phyloP scores from a whole-genome alignment of 2,113 vertebrate genomes.

The Mormoops blainvillei region DNA sequence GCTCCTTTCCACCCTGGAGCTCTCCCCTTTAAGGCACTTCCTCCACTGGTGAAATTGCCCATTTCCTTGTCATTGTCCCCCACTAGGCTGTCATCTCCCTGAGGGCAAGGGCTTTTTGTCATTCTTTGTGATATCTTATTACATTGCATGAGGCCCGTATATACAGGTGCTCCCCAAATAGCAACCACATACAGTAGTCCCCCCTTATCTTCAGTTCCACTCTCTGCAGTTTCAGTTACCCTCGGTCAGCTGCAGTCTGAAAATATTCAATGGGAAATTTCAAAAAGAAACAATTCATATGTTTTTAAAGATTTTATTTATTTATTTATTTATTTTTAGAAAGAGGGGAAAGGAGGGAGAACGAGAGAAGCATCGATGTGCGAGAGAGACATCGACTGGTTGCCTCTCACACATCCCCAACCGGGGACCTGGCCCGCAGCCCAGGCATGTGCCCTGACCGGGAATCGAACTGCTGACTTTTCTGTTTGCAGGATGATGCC shows the following conservation, averaged over 20 bases:
- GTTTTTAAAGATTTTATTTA: too few relatives aligned
- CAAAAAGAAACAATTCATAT: background rate
- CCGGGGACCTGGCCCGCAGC: too few relatives aligned
- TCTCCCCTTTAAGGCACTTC: background rate
- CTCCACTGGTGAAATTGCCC: background rate
- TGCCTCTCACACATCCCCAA: too few relatives aligned
- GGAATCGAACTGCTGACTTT: too few relatives aligned
- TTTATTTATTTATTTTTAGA: too few relatives aligned
- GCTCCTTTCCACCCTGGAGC: background rate
- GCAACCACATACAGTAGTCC: too few relatives aligned
- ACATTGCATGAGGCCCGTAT: background rate
- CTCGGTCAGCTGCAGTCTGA: background rate
- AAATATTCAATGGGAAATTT: background rate
- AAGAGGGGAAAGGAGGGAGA: too few relatives aligned
- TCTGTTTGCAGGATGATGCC: too few relatives aligned
- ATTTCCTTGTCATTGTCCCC: background rate
- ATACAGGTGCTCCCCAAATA: background rate
- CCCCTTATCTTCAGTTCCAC: background rate
- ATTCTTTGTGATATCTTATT: background rate
- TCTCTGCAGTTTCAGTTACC: background rate
- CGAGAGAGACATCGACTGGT: too few relatives aligned
- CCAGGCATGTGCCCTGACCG: too few relatives aligned
- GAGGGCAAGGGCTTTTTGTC: background rate
- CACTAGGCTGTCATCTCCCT: background rate
- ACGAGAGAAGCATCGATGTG: too few relatives aligned